A percentile compares a stretch with the other conserved stretches of the same genome.
These are phyloP conservation scores for Crotalus helleri DNA, from an alignment of 2,113 vertebrate species.

Conservation along the genomic window DNA sequence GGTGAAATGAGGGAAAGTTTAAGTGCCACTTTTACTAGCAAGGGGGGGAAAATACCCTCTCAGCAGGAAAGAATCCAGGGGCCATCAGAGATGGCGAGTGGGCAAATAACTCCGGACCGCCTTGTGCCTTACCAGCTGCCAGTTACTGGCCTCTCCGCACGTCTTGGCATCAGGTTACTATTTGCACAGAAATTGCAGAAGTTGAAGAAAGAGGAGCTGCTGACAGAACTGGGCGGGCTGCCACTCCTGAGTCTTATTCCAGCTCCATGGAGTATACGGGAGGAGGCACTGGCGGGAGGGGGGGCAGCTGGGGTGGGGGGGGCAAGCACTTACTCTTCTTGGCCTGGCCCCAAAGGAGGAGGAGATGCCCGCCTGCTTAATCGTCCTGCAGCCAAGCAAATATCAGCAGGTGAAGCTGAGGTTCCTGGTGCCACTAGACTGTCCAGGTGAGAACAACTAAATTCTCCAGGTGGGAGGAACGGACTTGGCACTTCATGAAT, in stretches of 20 bases:
- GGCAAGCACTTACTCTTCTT: not conserved
- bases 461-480: not conserved
- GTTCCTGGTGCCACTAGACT: not conserved
- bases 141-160: conserved; percentile 15
- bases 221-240: not conserved
- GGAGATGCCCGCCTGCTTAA: not conserved
- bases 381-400: not conserved
- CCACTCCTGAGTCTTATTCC: conserved; percentile 10
- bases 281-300: not conserved
- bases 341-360: not conserved
- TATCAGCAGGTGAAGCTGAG: not conserved
- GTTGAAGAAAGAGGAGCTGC: not conserved
- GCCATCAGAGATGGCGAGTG: not conserved
- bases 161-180: conserved; percentile 21
- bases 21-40: not conserved
- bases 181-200: conserved; percentile 2
- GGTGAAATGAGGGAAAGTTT: not conserved
- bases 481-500: not conserved
- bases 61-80: not conserved
- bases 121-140: not conserved
- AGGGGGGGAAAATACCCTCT: not conserved
- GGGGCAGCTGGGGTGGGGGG: not conserved
- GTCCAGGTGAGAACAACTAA: not conserved
- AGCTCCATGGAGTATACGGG: not conserved
- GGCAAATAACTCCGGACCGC: not conserved